Evolutionary conservation across 2,888 invertebrate species (phyloP).

Genomic region (Rhamphomyia laevipes): DNA sequence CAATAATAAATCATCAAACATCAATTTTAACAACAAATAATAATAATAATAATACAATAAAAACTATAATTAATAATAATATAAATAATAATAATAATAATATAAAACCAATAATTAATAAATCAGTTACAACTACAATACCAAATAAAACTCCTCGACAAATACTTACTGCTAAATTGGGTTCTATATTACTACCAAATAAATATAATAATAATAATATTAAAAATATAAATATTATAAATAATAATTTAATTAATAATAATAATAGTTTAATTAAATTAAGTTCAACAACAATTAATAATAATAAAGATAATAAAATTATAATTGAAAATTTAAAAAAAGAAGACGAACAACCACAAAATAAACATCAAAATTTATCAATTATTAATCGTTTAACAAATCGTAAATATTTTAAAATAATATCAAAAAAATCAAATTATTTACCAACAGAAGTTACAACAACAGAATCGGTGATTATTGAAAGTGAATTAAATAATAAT

Average conservation of each 20-base stretch:
- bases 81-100: not conserved
- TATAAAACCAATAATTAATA: not conserved
- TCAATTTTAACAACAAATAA: not conserved
- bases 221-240: not conserved
- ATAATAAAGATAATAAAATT: too few species aligned
- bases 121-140: not conserved
- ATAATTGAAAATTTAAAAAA: too few species aligned
- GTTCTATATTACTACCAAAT: not conserved
- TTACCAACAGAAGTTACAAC: not conserved
- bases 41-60: not conserved
- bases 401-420: not conserved
- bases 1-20: not conserved
- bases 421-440: not conserved
- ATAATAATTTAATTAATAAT: slow-evolving; percentile 5
- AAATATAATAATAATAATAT: not conserved
- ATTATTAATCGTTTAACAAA: not conserved
- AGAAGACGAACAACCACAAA: too few species aligned
- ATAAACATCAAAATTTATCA: not conserved
- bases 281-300: too few species aligned
- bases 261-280: slow-evolving; percentile 1
- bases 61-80: not conserved
- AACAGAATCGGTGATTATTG: slow-evolving; percentile 14
- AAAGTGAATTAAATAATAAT: slow-evolving; percentile 17
- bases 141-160: not conserved
- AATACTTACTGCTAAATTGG: not conserved